Conservation (phyloP, 2,888 invertebrate genomes). For the Tribolium freemani region DNA sequence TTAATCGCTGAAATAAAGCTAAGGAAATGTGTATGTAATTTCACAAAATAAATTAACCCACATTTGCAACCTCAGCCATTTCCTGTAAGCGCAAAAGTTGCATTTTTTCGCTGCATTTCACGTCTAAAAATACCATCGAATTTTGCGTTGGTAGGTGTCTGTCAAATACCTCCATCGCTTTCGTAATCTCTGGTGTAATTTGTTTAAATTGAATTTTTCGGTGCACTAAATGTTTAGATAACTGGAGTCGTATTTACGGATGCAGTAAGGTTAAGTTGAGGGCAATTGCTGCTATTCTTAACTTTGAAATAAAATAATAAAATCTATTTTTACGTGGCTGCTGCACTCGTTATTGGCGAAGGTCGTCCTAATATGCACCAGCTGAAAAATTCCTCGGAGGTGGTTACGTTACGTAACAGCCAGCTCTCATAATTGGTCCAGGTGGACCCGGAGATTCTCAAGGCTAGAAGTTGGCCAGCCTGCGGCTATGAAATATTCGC, state of each 20-base stretch:
- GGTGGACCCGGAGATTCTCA: constrained; percentile 24
- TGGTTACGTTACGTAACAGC: constrained; percentile 8
- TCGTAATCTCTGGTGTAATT: constrained; percentile 16
- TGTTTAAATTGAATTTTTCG: constrained; percentile 16
- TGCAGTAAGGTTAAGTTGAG: constrained; percentile 39
- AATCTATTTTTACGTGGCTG: constrained; percentile 20
- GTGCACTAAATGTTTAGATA: constrained; percentile 36
- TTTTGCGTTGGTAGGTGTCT: not conserved
- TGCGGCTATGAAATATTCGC: not conserved
- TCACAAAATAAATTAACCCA: not conserved
- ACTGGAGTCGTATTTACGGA: constrained; percentile 21
- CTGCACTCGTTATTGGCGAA: constrained; percentile 31
- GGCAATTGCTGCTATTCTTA: constrained; percentile 28
- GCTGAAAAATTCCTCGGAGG: not conserved
- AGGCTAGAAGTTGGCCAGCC: constrained; percentile 5
- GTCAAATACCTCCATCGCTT: constrained; percentile 12
- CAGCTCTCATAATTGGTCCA: constrained; percentile 9
- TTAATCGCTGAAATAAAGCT: not conserved
- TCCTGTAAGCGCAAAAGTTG: not conserved
- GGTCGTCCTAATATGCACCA: constrained; percentile 18
- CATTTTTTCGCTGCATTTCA: not conserved
- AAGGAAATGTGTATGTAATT: no score
- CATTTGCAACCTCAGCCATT: not conserved
- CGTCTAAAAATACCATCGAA: not conserved
- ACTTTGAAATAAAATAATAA: constrained; percentile 29